phyloP scores from a whole-genome alignment of 2,888 invertebrate species.

The Hyposoter dolosus region DNA sequence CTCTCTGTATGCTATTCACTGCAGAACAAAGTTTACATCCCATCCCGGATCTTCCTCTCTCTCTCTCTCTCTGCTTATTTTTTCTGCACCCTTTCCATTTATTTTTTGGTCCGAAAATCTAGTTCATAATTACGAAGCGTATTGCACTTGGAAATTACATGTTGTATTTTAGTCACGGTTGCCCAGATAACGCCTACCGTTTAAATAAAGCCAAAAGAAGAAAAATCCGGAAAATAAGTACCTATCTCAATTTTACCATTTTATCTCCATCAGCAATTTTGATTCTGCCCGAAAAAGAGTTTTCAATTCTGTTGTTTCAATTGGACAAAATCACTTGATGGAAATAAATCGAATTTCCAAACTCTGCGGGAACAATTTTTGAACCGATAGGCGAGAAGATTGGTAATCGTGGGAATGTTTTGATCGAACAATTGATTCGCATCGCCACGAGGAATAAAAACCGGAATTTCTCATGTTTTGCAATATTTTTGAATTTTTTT shows the following conservation, averaged over 20 bases:
- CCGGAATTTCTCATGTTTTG: background rate
- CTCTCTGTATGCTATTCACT: constrained; percentile 40
- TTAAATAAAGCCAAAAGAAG: background rate
- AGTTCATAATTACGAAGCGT: constrained; percentile 57
- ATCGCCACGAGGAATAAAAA: background rate
- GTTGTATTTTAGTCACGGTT: constrained; percentile 38
- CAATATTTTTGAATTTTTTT: background rate
- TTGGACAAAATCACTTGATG: background rate
- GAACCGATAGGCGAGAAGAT: background rate
- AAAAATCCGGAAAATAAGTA: background rate
- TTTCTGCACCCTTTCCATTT: constrained; percentile 8
- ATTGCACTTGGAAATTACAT: constrained; percentile 32
- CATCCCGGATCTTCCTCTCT: constrained; percentile 1
- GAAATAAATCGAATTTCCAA: background rate
- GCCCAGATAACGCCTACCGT: constrained; percentile 1
- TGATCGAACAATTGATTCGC: background rate
- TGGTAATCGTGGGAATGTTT: constrained; percentile 1
- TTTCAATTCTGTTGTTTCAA: background rate
- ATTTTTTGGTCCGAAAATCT: constrained; percentile 44
- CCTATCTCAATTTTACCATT: background rate
- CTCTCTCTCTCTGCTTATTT: constrained; percentile 22
- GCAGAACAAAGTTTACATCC: constrained; percentile 59
- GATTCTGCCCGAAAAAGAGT: background rate
- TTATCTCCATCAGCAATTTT: background rate
- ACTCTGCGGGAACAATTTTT: background rate